Evolutionary conservation across 2,113 vertebrate genomes (phyloP), one percentile per base, ranked within the genome.

Genomic region (Vulpes lagopus): DNA sequence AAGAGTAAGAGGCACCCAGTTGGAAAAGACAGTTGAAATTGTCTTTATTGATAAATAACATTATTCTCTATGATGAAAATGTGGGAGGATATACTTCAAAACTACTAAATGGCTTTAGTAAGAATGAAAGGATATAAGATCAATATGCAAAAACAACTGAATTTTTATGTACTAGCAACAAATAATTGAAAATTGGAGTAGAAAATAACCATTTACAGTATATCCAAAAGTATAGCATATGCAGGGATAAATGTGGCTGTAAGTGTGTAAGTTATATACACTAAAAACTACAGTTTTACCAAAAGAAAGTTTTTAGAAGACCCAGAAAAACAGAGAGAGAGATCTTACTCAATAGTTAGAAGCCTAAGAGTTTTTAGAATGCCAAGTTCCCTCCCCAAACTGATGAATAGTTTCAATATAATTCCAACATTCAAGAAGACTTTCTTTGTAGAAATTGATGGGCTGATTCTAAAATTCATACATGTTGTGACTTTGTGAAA

Each of bases 141-240:
- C 59, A 51, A 51, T 51, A 27, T 12, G 57, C 11, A 74, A 88
- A 80, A 93, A 23, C 35, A 88, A 92, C 2, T 81, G 19, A 81
- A 57, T 59, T 35, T 82, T 11, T 65, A 14, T 51, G 51, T 35
- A 14, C 25, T n/a, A 55, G 17, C 22, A 65, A 87, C 15, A 91
- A 71, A 86, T 5, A 73, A 82, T 14, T 92, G 22, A 96, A 88
- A 96, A 65, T 27, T 88, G 1, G 17, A 96, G 87, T 88, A 65
- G 69, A 86, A 92, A 88, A 51, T 23, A 59, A 59, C 8, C 57
- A 74, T 16, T 81, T 81, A 80, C 5, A 65, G 87, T 64, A 88
- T 43, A 57, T 82, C 49, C 30, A 82, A 82, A 92, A 64, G 15
- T n/a, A 95, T n/a, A 64, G 62, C 15, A 71, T 17, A 92, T 35